phyloP scores from a whole-genome alignment of 2,888 invertebrate species.

The Xestia rhomboidea region DNA sequence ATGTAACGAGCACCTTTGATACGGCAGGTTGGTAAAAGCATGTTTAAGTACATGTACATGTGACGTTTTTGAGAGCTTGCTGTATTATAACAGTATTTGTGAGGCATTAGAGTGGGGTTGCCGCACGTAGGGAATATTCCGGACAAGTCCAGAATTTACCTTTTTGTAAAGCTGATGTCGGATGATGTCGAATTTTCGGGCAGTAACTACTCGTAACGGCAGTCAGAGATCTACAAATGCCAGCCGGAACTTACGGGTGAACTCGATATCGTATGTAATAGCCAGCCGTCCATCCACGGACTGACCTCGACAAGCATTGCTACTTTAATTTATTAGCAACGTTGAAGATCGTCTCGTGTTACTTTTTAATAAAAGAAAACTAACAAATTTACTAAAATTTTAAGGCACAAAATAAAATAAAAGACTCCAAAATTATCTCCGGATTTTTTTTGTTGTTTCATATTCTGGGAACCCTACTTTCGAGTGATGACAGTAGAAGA shows the following conservation, averaged over 20 bases:
- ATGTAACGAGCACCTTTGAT: slow-evolving; percentile 71
- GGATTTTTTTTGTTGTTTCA: neutral
- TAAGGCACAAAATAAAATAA: neutral
- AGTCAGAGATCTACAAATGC: neutral
- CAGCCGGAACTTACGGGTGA: neutral
- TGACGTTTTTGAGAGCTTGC: slow-evolving; percentile 23
- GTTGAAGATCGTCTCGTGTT: neutral
- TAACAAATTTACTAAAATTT: neutral
- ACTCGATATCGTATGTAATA: neutral
- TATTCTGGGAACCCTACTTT: neutral
- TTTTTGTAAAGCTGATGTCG: too few species aligned
- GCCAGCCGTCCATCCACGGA: neutral
- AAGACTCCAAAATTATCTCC: neutral
- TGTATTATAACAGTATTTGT: slow-evolving; percentile 26
- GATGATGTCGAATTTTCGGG: neutral
- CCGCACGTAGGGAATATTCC: neutral
- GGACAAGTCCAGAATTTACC: neutral
- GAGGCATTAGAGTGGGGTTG: neutral
- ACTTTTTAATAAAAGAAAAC: too few species aligned
- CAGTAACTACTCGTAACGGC: neutral
- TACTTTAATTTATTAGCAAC: neutral
- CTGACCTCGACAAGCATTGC: neutral
- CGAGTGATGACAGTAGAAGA: neutral
- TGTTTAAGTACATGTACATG: slow-evolving; percentile 23
- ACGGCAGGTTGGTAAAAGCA: slow-evolving; percentile 37